Evolutionary conservation across 2,113 vertebrate species (phyloP).

Genomic region (Gadus chalcogrammus): DNA sequence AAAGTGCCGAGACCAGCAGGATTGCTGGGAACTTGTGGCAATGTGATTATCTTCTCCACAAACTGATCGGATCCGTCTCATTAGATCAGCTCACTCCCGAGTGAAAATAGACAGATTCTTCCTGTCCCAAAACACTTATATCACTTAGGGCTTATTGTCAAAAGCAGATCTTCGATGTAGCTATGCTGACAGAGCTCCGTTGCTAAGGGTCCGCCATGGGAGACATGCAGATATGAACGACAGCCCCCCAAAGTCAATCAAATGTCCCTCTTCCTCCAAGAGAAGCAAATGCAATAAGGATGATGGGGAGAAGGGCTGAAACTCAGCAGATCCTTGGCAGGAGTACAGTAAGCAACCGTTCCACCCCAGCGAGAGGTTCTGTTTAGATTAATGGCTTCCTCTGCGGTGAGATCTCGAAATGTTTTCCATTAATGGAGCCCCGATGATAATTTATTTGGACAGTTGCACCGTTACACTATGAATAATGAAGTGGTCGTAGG

Average conservation of each 20-base stretch:
- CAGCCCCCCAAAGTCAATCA: constrained; percentile 42
- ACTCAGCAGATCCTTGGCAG: constrained; percentile 42
- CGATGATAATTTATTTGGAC: constrained; percentile 65
- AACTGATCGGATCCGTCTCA: constrained; percentile 47
- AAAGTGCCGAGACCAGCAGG: constrained; percentile 9
- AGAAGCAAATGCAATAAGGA: constrained; percentile 17
- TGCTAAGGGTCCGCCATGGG: constrained; percentile 39
- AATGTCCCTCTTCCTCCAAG: constrained; percentile 31
- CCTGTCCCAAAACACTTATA: no score
- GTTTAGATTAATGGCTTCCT: constrained; percentile 53
- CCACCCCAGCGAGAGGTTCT: constrained; percentile 31
- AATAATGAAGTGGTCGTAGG: constrained; percentile 56
- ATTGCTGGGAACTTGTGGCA: constrained; percentile 22
- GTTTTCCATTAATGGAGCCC: constrained; percentile 58
- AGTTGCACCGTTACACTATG: constrained; percentile 51
- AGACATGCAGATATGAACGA: constrained; percentile 13
- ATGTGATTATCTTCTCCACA: constrained; percentile 42
- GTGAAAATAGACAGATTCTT: no score
- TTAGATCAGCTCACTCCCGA: constrained; percentile 36
- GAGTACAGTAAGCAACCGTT: constrained; percentile 23
- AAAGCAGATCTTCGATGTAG: no score
- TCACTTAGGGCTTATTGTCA: no score
- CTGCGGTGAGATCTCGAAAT: constrained; percentile 43
- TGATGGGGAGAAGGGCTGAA: constrained; percentile 41
- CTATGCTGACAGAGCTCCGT: no score